These are phyloP conservation scores for Danaus chrysippus DNA, from an alignment of 2,888 invertebrate genomes.

Conservation along the genomic window DNA sequence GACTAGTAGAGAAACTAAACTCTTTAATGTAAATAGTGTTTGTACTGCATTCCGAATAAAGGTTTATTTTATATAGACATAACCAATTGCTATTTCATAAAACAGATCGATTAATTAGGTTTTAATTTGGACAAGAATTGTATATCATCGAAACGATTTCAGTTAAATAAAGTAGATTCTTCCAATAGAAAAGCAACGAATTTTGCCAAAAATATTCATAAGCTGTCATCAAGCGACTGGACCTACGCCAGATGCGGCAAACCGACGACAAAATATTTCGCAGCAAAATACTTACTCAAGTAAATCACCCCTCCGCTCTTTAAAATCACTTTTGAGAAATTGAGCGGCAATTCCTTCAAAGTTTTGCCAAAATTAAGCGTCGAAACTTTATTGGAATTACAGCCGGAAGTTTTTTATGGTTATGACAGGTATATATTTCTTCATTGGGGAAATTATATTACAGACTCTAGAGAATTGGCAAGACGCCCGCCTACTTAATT, in stretches of 20 bases:
- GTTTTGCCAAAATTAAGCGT: slow-evolving; percentile 39
- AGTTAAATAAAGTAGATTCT: slow-evolving; percentile 60
- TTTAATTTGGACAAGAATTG: slow-evolving; percentile 16
- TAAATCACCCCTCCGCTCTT: slow-evolving; percentile 67
- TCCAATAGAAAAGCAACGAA: slow-evolving; percentile 60
- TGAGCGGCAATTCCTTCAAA: slow-evolving; percentile 56
- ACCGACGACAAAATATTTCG: slow-evolving; percentile 73
- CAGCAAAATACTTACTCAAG: slow-evolving; percentile 72
- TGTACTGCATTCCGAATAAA: background rate
- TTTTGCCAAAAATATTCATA: slow-evolving; percentile 78
- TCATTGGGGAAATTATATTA: slow-evolving; percentile 25
- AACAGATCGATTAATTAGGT: background rate
- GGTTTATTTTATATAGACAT: too few relatives aligned
- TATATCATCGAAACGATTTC: slow-evolving; percentile 32
- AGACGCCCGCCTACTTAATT: slow-evolving; percentile 38
- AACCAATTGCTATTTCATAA: background rate
- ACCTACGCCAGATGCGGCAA: slow-evolving; percentile 73
- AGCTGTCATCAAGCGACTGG: slow-evolving; percentile 78
- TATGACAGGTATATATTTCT: slow-evolving; percentile 29
- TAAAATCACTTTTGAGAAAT: slow-evolving; percentile 71
- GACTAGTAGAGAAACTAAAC: slow-evolving; percentile 55
- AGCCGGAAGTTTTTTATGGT: slow-evolving; percentile 29
- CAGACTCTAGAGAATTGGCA: slow-evolving; percentile 28
- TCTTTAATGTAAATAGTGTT: slow-evolving; percentile 28
- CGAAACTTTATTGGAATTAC: slow-evolving; percentile 32